Evolutionary conservation across 2,113 vertebrate species (phyloP).

Genomic region (Cyprinus carpio): DNA sequence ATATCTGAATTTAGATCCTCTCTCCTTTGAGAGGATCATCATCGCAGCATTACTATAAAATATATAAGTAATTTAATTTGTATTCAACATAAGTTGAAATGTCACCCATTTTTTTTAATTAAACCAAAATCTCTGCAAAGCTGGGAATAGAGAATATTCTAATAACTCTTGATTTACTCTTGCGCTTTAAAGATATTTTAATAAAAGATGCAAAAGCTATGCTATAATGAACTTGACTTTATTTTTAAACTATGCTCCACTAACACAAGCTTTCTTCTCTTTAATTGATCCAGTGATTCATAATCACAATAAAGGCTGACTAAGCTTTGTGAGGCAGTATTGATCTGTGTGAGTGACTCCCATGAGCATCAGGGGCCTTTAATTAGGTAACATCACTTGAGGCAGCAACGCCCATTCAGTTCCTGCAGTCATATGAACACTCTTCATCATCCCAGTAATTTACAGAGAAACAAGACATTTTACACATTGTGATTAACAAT

Average conservation of each 20-base stretch:
- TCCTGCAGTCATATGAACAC: neutral
- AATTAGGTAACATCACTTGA: neutral
- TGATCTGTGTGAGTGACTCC: conserved; percentile 18
- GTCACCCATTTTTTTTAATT: too few species aligned
- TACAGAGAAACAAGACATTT: neutral
- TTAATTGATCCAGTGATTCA: conserved; percentile 9
- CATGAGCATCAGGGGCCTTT: conserved; percentile 18
- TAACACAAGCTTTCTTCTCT: neutral
- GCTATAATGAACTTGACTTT: neutral
- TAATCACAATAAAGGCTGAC: neutral
- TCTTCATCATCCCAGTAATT: neutral
- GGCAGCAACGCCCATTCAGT: neutral
- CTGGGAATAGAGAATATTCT: too few species aligned
- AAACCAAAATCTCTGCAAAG: too few species aligned
- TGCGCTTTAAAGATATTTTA: too few species aligned
- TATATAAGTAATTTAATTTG: too few species aligned
- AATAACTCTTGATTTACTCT: too few species aligned
- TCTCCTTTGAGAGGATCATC: too few species aligned
- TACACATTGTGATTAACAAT: neutral
- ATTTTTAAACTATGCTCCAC: neutral
- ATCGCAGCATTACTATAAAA: too few species aligned
- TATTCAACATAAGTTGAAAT: too few species aligned
- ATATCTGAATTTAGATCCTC: too few species aligned
- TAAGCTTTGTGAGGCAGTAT: neutral
- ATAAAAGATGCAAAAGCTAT: neutral